phyloP scores from a whole-genome alignment of 2,797 vertebrate species.

The Steatocranus sp. region DNA sequence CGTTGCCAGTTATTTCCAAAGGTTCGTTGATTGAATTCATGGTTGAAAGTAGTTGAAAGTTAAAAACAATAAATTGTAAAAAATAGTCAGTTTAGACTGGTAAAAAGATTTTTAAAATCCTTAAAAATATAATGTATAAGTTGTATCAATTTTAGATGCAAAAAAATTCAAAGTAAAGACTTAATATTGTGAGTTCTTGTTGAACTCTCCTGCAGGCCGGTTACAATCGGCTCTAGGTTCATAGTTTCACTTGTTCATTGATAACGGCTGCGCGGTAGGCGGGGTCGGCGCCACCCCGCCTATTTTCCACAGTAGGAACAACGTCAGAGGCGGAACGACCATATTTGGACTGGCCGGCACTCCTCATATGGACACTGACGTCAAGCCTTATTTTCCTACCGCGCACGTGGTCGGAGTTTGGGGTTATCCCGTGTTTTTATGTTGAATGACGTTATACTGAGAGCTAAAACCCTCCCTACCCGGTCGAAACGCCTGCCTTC shows the following conservation, averaged over 20 bases:
- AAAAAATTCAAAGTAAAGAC: not conserved
- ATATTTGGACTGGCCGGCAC: constrained; percentile 55
- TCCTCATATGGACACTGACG: constrained; percentile 69
- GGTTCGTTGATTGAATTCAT: constrained; percentile 59
- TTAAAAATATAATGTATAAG: not conserved
- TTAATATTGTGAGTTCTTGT: not conserved
- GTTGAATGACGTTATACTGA: constrained; percentile 51
- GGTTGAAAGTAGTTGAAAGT: not conserved
- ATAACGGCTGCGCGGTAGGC: constrained; percentile 56
- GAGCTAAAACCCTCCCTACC: not conserved
- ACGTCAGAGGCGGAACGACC: constrained; percentile 64
- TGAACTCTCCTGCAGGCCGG: not conserved
- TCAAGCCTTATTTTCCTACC: constrained; percentile 42
- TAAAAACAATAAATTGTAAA: not conserved
- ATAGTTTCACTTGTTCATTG: constrained; percentile 56
- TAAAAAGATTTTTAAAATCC: not conserved
- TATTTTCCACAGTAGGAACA: constrained; percentile 50
- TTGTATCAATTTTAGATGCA: not conserved
- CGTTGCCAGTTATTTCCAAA: constrained; percentile 65
- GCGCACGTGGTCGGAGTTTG: constrained; percentile 52
- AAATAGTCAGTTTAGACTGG: not conserved
- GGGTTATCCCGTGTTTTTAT: constrained; percentile 68
- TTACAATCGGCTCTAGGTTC: constrained; percentile 4
- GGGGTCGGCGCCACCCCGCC: constrained; percentile 36
- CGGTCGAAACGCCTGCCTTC: not conserved